A percentile compares a stretch with the other conserved stretches of the same genome.
Conservation (phyloP, 2,888 invertebrate species). For the Hetaerina titia region DNA sequence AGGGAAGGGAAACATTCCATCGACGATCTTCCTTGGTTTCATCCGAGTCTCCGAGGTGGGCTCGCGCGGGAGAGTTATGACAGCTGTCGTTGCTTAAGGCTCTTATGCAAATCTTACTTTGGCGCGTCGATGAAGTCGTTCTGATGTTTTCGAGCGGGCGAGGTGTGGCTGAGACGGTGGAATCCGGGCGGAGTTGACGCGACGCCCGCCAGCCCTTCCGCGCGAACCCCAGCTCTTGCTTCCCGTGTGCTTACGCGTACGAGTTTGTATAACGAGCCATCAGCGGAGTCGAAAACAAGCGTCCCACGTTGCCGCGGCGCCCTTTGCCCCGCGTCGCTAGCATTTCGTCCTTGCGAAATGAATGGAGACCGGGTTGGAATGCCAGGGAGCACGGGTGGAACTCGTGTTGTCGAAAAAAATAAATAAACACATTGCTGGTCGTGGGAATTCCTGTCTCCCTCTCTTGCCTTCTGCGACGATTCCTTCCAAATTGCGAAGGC, state of each 20-base stretch:
- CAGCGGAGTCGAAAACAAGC: neutral
- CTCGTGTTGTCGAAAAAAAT: neutral
- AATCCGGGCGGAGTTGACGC: no score
- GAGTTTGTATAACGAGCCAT: neutral
- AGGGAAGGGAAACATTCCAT: neutral
- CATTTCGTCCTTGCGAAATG: neutral
- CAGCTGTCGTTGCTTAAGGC: neutral
- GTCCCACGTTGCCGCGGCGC: neutral
- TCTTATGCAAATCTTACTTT: constrained; percentile 2
- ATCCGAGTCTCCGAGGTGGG: neutral
- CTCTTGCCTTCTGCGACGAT: neutral
- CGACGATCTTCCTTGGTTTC: neutral
- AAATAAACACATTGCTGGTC: neutral
- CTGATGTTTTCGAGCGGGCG: neutral
- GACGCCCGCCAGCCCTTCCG: no score
- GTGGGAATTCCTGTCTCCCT: neutral
- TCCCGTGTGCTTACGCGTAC: neutral
- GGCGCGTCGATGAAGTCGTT: neutral
- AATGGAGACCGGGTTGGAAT: neutral
- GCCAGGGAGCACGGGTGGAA: neutral
- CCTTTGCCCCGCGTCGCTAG: neutral
- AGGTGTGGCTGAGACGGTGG: neutral
- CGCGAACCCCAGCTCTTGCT: neutral
- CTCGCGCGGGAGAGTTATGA: neutral
- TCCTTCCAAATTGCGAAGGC: neutral